phyloP scores from a whole-genome alignment of 1,140 invertebrate species.

The Drosophila bocki region DNA sequence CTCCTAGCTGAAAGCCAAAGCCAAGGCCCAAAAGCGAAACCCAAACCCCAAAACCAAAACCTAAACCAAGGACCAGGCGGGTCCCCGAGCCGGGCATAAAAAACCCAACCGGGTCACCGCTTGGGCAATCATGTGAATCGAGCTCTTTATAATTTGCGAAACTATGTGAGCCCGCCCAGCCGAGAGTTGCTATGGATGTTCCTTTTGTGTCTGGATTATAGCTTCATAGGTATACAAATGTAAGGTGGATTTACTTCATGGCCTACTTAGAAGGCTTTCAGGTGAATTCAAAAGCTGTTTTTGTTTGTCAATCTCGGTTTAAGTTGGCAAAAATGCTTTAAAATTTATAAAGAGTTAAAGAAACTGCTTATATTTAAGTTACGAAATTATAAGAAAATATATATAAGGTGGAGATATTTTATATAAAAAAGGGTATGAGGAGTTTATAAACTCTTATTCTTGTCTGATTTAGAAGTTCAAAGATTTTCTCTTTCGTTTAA shows the following conservation, averaged over 20 bases:
- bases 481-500: no score
- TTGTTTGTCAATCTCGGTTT: not conserved
- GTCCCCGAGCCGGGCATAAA: slow-evolving; percentile 28
- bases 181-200: slow-evolving; percentile 37
- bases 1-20: slow-evolving; percentile 5
- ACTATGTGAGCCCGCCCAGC: slow-evolving; percentile 62
- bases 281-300: slow-evolving; percentile 3
- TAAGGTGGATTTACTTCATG: slow-evolving; percentile 15
- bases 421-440: not conserved
- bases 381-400: not conserved
- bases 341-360: not conserved
- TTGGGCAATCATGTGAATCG: slow-evolving; percentile 84
- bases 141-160: slow-evolving; percentile 82
- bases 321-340: not conserved
- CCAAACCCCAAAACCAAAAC: slow-evolving; percentile 19
- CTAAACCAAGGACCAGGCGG: slow-evolving; percentile 3
- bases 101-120: slow-evolving; percentile 56
- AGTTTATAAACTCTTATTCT: not conserved
- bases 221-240: slow-evolving; percentile 1
- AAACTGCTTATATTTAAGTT: not conserved
- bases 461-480: not conserved
- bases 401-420: not conserved
- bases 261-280: slow-evolving; percentile 16
- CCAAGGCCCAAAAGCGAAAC: slow-evolving; percentile 12
- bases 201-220: slow-evolving; percentile 26